Evolutionary conservation across 2,888 invertebrate species (phyloP).

Genomic region (Orthosia cruda): DNA sequence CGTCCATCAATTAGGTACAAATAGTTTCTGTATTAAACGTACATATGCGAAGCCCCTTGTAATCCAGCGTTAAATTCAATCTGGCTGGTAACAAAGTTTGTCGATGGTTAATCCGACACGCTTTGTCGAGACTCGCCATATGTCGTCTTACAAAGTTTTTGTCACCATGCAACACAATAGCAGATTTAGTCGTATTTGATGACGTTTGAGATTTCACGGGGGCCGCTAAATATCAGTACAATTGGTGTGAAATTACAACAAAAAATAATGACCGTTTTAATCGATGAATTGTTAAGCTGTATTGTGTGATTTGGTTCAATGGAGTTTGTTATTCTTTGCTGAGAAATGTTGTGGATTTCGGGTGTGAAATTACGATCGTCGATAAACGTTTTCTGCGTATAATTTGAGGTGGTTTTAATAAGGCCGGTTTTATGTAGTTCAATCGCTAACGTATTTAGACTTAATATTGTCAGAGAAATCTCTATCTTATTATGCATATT

Average conservation of each 20-base stretch:
- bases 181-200: slow-evolving; percentile 83
- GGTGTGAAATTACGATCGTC: slow-evolving; percentile 42
- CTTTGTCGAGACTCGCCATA: slow-evolving; percentile 84
- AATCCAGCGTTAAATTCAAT: slow-evolving; percentile 81
- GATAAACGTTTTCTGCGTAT: slow-evolving; percentile 18
- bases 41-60: slow-evolving; percentile 67
- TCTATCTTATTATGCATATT: not conserved
- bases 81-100: slow-evolving; percentile 76
- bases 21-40: slow-evolving; percentile 71
- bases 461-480: slow-evolving; percentile 16
- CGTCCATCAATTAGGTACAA: slow-evolving; percentile 82
- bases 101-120: slow-evolving; percentile 81
- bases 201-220: slow-evolving; percentile 85
- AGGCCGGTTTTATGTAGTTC: not conserved
- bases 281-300: slow-evolving; percentile 73
- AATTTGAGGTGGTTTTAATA: slow-evolving; percentile 24
- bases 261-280: slow-evolving; percentile 80
- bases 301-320: slow-evolving; percentile 65
- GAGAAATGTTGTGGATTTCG: slow-evolving; percentile 59
- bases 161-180: slow-evolving; percentile 81
- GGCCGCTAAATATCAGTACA: slow-evolving; percentile 75
- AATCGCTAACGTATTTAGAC: not conserved
- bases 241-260: slow-evolving; percentile 85
- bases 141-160: slow-evolving; percentile 87
- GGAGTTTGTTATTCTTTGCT: slow-evolving; percentile 55